phyloP scores from a whole-genome alignment of 2,797 vertebrate species.

The Oreochromis mossambicus region DNA sequence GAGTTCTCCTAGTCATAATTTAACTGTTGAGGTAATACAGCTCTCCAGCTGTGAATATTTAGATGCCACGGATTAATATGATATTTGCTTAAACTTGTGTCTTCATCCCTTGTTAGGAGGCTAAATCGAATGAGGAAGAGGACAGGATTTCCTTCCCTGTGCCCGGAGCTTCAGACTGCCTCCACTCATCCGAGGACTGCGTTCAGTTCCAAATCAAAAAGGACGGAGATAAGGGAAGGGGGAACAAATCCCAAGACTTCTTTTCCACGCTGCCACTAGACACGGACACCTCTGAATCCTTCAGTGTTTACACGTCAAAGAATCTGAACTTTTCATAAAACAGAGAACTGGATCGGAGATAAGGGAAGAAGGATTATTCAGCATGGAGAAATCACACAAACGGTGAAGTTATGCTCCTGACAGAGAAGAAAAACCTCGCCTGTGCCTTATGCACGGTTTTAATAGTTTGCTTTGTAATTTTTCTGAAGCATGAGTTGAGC shows the following conservation, averaged over 20 bases:
- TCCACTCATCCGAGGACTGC: slow-evolving; percentile 66
- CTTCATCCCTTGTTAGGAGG: slow-evolving; percentile 3
- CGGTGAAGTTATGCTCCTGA: neutral
- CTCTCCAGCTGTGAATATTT: neutral
- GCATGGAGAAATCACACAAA: neutral
- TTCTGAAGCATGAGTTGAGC: slow-evolving; percentile 29
- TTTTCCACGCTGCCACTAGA: slow-evolving; percentile 67
- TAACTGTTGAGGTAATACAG: slow-evolving; percentile 37
- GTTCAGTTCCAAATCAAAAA: slow-evolving; percentile 68
- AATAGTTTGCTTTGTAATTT: slow-evolving; percentile 26
- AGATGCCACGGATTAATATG: neutral
- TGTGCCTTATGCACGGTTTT: slow-evolving; percentile 57
- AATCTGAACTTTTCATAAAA: slow-evolving; percentile 68
- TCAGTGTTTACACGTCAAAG: slow-evolving; percentile 70
- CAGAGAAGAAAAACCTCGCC: neutral
- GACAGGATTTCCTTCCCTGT: slow-evolving; percentile 56
- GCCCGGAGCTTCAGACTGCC: slow-evolving; percentile 63
- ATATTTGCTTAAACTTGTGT: neutral
- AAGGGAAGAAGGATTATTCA: neutral
- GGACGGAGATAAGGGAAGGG: slow-evolving; percentile 10
- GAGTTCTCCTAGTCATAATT: slow-evolving; percentile 21
- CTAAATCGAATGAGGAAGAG: slow-evolving; percentile 19
- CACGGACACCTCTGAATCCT: slow-evolving; percentile 54
- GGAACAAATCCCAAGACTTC: slow-evolving; percentile 35
- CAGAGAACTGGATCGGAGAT: neutral